Evolutionary conservation across 2,797 vertebrate genomes (phyloP).

Genomic region (Chiroxiphia lanceolata): DNA sequence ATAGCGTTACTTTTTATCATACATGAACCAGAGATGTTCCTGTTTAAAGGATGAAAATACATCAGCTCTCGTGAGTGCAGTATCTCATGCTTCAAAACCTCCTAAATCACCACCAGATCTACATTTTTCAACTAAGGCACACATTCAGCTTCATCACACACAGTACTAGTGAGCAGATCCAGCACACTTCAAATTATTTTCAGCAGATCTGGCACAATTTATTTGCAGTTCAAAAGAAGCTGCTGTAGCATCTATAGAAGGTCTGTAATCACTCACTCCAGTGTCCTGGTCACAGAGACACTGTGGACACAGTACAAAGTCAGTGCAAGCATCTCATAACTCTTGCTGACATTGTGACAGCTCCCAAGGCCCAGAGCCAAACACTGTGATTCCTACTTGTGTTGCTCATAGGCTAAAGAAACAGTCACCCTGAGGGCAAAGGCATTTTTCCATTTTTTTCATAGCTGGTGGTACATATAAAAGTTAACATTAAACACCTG

Average conservation of each 20-base stretch:
- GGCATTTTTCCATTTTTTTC: background rate
- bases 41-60: background rate
- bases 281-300: background rate
- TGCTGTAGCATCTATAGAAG: background rate
- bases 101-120: background rate
- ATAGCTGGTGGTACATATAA: background rate
- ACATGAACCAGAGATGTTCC: background rate
- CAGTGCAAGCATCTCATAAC: background rate
- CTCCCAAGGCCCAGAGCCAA: background rate
- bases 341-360: background rate
- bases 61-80: accelerated
- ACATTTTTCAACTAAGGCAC: background rate
- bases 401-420: background rate
- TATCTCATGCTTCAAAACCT: background rate
- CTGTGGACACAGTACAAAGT: background rate
- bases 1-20: background rate
- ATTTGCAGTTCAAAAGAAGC: background rate
- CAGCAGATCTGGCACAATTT: background rate
- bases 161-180: background rate
- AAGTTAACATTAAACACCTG: background rate
- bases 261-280: background rate
- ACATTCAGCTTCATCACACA: background rate
- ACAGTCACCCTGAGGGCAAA: background rate
- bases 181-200: background rate
- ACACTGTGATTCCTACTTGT: background rate